Conservation (phyloP, 2,797 vertebrate genomes). For the Scolopax bukidnonensis region DNA sequence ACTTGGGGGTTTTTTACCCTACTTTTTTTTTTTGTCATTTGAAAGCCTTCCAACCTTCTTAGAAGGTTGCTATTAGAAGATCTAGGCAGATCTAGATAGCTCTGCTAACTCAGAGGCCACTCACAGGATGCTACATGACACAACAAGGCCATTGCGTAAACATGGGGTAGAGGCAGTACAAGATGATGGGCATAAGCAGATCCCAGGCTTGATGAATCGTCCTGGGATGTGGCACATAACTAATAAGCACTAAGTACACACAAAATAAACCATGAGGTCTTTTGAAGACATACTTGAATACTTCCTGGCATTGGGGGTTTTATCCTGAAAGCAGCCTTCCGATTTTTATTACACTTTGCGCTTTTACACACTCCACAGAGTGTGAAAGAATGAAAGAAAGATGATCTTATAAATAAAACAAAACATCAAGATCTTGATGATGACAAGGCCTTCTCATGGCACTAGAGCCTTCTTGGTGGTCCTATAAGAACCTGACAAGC, state of each 20-base stretch:
- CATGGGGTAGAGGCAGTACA: background rate
- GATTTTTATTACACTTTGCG: background rate
- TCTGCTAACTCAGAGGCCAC: background rate
- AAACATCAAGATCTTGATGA: background rate
- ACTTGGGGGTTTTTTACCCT: too few relatives aligned
- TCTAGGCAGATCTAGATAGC: background rate
- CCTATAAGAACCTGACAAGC: background rate
- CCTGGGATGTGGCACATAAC: background rate
- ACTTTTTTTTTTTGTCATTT: background rate
- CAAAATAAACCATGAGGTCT: background rate
- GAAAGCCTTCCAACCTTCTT: background rate
- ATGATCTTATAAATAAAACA: rapidly evolving
- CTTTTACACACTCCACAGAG: background rate
- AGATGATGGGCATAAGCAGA: background rate
- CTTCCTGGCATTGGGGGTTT: rapidly evolving
- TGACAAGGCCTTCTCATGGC: background rate
- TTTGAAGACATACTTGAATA: background rate
- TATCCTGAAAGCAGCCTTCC: background rate
- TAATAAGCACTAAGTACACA: background rate
- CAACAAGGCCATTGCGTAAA: too few relatives aligned
- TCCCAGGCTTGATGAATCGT: background rate
- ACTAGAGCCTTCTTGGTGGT: background rate
- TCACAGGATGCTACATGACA: too few relatives aligned
- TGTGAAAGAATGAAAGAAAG: background rate
- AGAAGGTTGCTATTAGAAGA: background rate